Evolutionary conservation across 2,888 invertebrate species (phyloP).

Genomic region (Caradrina clavipalpis): DNA sequence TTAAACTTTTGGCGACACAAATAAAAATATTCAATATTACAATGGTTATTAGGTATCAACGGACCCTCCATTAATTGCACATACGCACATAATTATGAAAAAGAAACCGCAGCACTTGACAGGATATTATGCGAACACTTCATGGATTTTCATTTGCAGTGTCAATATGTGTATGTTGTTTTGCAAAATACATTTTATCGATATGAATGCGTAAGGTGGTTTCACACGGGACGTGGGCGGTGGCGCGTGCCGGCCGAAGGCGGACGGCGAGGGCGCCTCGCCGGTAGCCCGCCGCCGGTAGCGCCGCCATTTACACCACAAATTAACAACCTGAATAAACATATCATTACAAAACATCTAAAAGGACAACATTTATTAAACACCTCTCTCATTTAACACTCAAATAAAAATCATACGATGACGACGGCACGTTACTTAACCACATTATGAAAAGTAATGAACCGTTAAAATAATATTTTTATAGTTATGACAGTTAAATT

Average conservation of each 20-base stretch:
- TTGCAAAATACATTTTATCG: constrained; percentile 48
- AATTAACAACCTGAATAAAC: constrained; percentile 68
- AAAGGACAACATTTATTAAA: constrained; percentile 60
- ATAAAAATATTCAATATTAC: constrained; percentile 34
- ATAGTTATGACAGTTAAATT: constrained; percentile 80
- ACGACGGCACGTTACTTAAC: constrained; percentile 50
- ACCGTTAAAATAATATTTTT: constrained; percentile 77
- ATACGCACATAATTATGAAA: constrained; percentile 32
- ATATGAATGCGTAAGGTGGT: constrained; percentile 53
- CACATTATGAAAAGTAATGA: constrained; percentile 61
- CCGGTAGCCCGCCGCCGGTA: constrained; percentile 66
- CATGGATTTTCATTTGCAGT: constrained; percentile 52
- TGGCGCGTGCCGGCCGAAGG: constrained; percentile 62
- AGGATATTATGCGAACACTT: constrained; percentile 47
- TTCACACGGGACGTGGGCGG: constrained; percentile 56
- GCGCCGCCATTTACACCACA: constrained; percentile 70
- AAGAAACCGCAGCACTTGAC: constrained; percentile 42
- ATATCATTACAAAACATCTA: constrained; percentile 59
- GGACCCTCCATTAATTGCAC: constrained; percentile 18
- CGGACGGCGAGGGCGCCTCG: constrained; percentile 60
- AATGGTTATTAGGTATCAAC: constrained; percentile 27
- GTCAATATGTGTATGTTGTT: constrained; percentile 55
- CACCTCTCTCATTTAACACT: constrained; percentile 49
- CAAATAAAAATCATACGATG: constrained; percentile 59
- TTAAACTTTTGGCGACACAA: constrained; percentile 11